Conservation (phyloP, 2,888 invertebrate species). For the Anagyrus pseudococci region DNA sequence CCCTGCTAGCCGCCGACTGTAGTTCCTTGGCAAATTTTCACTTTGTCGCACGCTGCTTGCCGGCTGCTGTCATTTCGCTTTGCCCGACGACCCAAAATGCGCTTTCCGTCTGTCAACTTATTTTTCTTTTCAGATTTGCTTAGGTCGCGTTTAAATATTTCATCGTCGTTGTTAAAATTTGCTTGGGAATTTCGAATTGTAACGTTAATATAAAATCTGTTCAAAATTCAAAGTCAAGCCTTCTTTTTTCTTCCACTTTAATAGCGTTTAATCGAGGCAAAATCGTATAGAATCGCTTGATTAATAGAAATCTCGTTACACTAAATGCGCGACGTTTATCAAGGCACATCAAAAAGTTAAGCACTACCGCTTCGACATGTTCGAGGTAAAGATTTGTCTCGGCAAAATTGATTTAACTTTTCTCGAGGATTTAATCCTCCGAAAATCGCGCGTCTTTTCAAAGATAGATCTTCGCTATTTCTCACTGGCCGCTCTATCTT, state of each 20-base stretch:
- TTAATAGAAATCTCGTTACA: too few species aligned
- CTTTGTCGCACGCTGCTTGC: not conserved
- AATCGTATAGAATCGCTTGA: too few species aligned
- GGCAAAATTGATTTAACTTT: constrained; percentile 56
- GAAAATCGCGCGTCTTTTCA: constrained; percentile 35
- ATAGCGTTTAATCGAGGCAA: too few species aligned
- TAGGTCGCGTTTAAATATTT: too few species aligned
- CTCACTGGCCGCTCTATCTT: not conserved
- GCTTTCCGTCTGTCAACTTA: not conserved
- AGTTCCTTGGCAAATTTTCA: constrained; percentile 8
- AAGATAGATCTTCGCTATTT: not conserved
- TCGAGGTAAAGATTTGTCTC: constrained; percentile 53
- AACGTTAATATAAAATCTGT: too few species aligned
- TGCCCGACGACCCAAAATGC: not conserved
- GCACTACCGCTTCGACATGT: constrained; percentile 44
- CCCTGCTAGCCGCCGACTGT: constrained; percentile 26
- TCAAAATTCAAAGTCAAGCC: too few species aligned
- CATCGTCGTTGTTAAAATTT: too few species aligned
- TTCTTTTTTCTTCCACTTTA: too few species aligned
- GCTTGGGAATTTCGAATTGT: not conserved
- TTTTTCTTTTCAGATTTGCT: not conserved
- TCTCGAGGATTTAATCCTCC: constrained; percentile 48
- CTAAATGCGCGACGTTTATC: too few species aligned
- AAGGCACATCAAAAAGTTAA: too few species aligned
- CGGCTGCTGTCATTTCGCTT: not conserved